Evolutionary conservation across 2,888 invertebrate species (phyloP).

Genomic region (Eupithecia subumbrata): DNA sequence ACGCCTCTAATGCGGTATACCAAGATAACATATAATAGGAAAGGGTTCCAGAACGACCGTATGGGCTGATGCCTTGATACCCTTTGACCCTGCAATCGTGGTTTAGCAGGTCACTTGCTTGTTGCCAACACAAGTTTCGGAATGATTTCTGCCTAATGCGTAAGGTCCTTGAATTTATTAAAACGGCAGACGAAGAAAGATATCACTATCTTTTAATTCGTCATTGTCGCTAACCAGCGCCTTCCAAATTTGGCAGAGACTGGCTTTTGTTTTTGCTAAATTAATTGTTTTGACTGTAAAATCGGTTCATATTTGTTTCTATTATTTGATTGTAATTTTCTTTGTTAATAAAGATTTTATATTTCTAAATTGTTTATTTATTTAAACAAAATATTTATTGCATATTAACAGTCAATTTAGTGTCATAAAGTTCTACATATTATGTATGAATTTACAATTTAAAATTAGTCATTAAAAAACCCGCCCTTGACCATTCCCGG

Average conservation of each 20-base stretch:
- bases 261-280: neutral
- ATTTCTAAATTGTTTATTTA: too few species aligned
- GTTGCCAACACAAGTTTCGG: constrained; percentile 39
- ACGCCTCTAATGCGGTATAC: constrained; percentile 22
- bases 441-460: too few species aligned
- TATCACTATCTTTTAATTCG: neutral
- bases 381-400: too few species aligned
- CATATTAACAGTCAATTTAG: too few species aligned
- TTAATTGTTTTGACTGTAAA: neutral
- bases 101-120: constrained; percentile 33
- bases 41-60: constrained; percentile 53
- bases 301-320: too few species aligned
- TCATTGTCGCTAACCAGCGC: neutral
- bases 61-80: constrained; percentile 55
- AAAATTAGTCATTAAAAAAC: too few species aligned
- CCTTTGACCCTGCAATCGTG: constrained; percentile 54
- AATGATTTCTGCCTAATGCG: neutral
- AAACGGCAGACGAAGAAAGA: neutral
- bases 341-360: too few species aligned
- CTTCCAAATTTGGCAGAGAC: neutral
- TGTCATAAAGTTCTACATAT: too few species aligned
- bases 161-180: neutral
- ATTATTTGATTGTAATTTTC: too few species aligned
- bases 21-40: constrained; percentile 48
- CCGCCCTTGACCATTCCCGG: too few species aligned